A percentile compares a stretch with the other conserved stretches of the same genome.
Evolutionary conservation across 92 coral and sea anemone genomes (phyloP).

Genomic region (Anthopleura xanthogrammica): DNA sequence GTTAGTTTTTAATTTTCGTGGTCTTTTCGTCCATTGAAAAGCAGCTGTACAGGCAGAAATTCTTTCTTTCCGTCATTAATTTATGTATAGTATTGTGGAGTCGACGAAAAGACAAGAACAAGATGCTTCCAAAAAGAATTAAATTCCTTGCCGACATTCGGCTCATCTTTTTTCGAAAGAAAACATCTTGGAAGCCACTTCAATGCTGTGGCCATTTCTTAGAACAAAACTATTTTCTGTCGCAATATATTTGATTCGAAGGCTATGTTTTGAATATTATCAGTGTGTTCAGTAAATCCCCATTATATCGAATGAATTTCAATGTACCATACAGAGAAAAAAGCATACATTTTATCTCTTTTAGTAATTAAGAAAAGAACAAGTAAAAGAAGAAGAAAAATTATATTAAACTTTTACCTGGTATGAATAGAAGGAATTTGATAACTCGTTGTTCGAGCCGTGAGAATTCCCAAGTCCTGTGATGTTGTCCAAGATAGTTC

Average conservation of each 20-base stretch:
- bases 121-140: constrained; percentile 37
- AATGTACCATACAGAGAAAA: constrained; percentile 21
- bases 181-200: constrained; percentile 15
- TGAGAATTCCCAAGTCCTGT: constrained; percentile 91
- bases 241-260: constrained; percentile 3
- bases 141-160: constrained; percentile 4
- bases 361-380: constrained; percentile 9
- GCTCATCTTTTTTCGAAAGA: constrained; percentile 3
- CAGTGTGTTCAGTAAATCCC: constrained; percentile 32
- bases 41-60: constrained; percentile 75
- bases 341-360: constrained; percentile 23
- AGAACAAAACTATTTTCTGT: background rate
- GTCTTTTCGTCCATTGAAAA: constrained; percentile 45
- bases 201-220: background rate
- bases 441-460: constrained; percentile 87
- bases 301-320: constrained; percentile 19
- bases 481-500: constrained; percentile 88
- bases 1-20: constrained; percentile 17
- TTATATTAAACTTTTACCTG: constrained; percentile 58
- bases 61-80: constrained; percentile 79
- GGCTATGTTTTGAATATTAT: constrained; percentile 13
- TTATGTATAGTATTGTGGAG: constrained; percentile 80
- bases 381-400: background rate
- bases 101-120: constrained; percentile 32
- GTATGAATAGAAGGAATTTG: constrained; percentile 87